Evolutionary conservation across 2,888 invertebrate genomes (phyloP), one percentile per base, ranked within the genome.

Genomic region (Harmothoe impar): DNA sequence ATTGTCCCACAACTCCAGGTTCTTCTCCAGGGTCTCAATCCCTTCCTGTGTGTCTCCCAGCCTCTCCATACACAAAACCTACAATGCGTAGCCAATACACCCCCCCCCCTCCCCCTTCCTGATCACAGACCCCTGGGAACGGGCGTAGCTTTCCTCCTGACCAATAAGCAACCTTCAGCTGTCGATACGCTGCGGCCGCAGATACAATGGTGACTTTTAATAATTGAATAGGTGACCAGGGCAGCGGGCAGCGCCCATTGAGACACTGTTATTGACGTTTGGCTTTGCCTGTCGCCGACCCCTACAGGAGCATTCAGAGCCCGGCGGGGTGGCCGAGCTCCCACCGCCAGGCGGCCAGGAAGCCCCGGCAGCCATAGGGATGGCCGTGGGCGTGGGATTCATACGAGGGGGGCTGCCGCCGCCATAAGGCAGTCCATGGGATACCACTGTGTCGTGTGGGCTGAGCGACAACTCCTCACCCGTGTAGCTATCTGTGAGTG

Each of bases 141-240:
- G 7, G 62, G 20, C 62, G 15, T n/a, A 62, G n/a, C 23, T n/a
- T 62, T 62, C 62, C 23, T n/a, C n/a, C 62, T 23, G 81, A 43
- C 43, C 81, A 81, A 17, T 81, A 33, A 81, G 81, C 33, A 43
- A 15, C 31, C 25, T 7, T 29, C 77, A 31, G 77, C 77, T 31
- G 81, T 81, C 81, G 43, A 81, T 81, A 81, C 0, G 15, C 0
- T 10, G 0, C 43, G 43, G 23, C 81, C 81, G 43, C 35, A 20
- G 81, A 81, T 43, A 81, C 81, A 81, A 81, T 31, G 84, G 17
- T 54, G 86, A 86, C 86, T 86, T 86, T 86, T 54, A 86, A 86
- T 86, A 86, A 86, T 86, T 86, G 86, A 86, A 56, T 54, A 56
- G 86, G 23, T 54, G 29, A 52, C 84, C 84, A 31, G 84, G 84